Base-by-base conservation (phyloP, 2,888 invertebrate species). In the Anthophora plumipes region DNA sequence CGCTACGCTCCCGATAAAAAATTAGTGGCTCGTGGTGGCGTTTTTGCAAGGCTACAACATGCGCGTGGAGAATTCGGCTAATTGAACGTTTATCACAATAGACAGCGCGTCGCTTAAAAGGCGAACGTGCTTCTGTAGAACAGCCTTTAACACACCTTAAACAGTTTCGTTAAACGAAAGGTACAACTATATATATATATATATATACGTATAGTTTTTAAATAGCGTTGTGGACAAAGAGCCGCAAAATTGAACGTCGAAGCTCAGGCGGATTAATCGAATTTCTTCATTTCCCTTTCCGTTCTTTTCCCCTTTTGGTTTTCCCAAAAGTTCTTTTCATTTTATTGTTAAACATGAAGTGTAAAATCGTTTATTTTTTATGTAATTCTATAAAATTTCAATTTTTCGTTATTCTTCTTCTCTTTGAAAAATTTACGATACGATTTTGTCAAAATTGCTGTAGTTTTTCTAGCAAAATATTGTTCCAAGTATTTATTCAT, bases 21-120 rank as follows among this genome's bases (percentile, higher is more conserved):
- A n/a, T n/a, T 67, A 37, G 54, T 55, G 37, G 14, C 72, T 66
- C 61, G 46, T 54, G 48, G n/a, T n/a, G n/a, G n/a, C n/a, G n/a
- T n/a, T n/a, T n/a, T 50, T n/a, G 43, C 71, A 48, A 67, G 60
- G 55, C 39, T 55, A 73, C 25, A 39, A 22, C 31, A 31, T 31
- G 31, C 70, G 55, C 64, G 46, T 31, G 50, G 25, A 77, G 59
- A n/a, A n/a, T n/a, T 67, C 77, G 69, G 79, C 64, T 76, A 61
- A 79, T 81, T 64, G 50, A 71, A 66, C 72, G 60, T 46, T 74
- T 79, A 79, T 85, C 77, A 81, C 83, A 77, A 81, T 80, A 61
- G 57, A 50, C 31, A 60, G 52, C 74, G 71, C 20, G n/a, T 75
- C 57, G n/a, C 12, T 59, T 31, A 43, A 39, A 55, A 54, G 50